Evolutionary conservation across 2,888 invertebrate species (phyloP).

Genomic region (Rugalucina vietnamica): DNA sequence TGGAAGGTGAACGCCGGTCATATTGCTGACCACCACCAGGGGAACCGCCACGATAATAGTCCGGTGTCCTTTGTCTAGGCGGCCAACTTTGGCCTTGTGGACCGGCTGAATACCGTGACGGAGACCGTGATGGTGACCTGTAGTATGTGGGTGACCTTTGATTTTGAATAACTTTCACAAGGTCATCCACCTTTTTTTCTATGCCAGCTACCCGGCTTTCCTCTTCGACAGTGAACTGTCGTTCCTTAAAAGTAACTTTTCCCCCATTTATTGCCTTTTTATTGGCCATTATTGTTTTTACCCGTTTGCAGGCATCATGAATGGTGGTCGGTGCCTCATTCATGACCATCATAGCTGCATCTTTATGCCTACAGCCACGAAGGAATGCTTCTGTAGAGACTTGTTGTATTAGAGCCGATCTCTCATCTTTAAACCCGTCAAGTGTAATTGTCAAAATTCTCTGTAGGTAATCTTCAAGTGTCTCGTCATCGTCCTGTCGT

Average conservation of each 20-base stretch:
- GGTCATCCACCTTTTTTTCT: neutral
- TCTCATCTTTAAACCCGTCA: neutral
- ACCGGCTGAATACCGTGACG: neutral
- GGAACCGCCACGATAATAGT: neutral
- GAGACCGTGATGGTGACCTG: neutral
- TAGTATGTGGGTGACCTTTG: neutral
- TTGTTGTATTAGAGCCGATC: neutral
- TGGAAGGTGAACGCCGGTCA: neutral
- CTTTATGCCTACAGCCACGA: neutral
- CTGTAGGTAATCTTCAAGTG: neutral
- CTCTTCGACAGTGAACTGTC: neutral
- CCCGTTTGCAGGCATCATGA: neutral
- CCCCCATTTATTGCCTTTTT: neutral
- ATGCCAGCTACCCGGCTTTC: neutral
- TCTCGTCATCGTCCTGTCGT: neutral
- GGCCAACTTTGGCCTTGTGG: neutral
- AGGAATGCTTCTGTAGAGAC: conserved; percentile 5
- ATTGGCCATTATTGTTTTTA: neutral
- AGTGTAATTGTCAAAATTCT: neutral
- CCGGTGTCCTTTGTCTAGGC: neutral
- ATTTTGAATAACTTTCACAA: neutral
- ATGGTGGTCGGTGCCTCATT: neutral
- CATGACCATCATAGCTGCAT: conserved; percentile 1
- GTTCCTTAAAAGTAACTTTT: neutral
- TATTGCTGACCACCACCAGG: neutral